Evolutionary conservation across 2,888 invertebrate genomes (phyloP), one percentile per base, ranked within the genome.

Genomic region (Melolontha melolontha): DNA sequence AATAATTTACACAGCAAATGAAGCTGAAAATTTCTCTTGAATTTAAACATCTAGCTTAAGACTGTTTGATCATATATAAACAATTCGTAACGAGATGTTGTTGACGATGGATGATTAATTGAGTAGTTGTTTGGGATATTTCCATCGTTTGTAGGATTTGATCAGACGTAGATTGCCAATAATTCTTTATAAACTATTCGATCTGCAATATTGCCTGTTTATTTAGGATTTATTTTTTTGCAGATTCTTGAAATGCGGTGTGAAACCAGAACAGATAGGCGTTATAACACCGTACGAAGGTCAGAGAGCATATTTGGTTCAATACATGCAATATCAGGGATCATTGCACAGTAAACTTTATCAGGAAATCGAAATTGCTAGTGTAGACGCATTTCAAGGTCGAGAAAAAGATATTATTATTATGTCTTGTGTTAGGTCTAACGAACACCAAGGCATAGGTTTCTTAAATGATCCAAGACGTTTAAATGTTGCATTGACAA

Each of bases 251-350:
- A 93, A 96, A 75, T 94, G 95, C 6, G 98, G 98, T 5, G 94
- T 99, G 0, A 94, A 96, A 75, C 98, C 99, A 0, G 97, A 97
- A 75, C 98, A 99, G 83, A 98, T 99, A 72, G 99, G 99, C 14
- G 95, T 98, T 49, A 98, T 99, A 71, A 99, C 99, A 0, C 99
- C 99, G 0, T 99, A 99, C 78, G 99, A 99, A 83, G 98, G 98
- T 0, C 99, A 99, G 82, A 86, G 99, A 10, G 97, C 98, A 0
- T 99, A 97, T 81, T 86, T 99, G 71, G 98, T 95, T 0, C 98
- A 98, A 80, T 96, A 98, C 81, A 98, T 99, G 98, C 98, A 98
- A 83, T 97, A 97, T 81, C 98, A 97, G 81, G 99, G 99, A 10
- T 94, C 97, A 10, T 85, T 99, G 65, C 97, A 98, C 81, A 93